Base-by-base conservation (phyloP, 2,888 invertebrate genomes). In the Cataglyphis altisquamis region DNA sequence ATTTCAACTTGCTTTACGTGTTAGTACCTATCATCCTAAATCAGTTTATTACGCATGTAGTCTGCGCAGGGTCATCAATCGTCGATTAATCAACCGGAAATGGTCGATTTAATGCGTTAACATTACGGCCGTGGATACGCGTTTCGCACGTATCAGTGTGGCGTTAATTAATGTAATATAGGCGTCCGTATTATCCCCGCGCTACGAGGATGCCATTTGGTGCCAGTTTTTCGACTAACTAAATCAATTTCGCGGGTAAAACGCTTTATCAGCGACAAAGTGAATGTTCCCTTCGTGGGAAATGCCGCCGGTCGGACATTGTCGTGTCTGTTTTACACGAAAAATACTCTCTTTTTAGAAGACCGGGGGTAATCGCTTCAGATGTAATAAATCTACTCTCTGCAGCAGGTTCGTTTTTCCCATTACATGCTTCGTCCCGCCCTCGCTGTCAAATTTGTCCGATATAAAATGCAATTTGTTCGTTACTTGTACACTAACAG, bases 71-170 rank as follows among this genome's bases (percentile, higher is more conserved):
- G 91, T 90, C 86, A 90, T 90, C 91, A 90, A 91, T 90, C 91
- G 88, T 84, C 85, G 88, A 90, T 90, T 90, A 90, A 90, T 91
- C 90, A 90, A 85, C 84, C 90, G 91, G 87, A 89, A 90, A 91
- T 90, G 90, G 82, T 86, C 90, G 88, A 90, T 90, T 90, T 91
- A 90, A 91, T 91, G 91, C 91, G 90, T 88, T 90, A 89, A 90
- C 84, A 87, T 91, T 88, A 88, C 85, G 88, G 62, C 70, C 85
- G 83, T 82, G 85, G 89, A 86, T 88, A 86, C 78, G 83, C 75
- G 82, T 77, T 86, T 84, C 85, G 84, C 83, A 80, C 74, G 77
- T 86, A 84, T 86, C 84, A 67, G 70, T 68, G 86, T 68, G 86
- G 84, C 82, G 91, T 88, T 90, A 89, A 90, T 90, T 90, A 90